Evolutionary conservation across 2,797 vertebrate species (phyloP).

Genomic region (Tarsius wallacei): DNA sequence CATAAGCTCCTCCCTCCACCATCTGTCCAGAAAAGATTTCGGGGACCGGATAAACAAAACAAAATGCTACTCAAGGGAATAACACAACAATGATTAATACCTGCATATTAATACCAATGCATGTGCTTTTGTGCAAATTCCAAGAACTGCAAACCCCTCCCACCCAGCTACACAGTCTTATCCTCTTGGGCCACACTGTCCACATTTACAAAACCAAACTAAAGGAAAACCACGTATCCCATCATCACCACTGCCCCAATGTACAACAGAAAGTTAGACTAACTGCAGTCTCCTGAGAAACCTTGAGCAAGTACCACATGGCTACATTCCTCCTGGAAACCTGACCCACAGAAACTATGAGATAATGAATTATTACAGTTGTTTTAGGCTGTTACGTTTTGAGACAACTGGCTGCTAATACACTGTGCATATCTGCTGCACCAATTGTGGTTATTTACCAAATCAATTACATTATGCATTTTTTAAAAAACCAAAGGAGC

Average conservation of each 20-base stretch:
- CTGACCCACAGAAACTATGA: not conserved
- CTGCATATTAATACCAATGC: not conserved
- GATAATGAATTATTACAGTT: not conserved
- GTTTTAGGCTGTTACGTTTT: not conserved
- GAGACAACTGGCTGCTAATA: not conserved
- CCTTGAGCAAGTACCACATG: not conserved
- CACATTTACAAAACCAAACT: slow-evolving; percentile 63
- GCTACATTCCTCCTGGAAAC: not conserved
- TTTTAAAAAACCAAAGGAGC: not conserved
- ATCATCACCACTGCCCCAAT: not conserved
- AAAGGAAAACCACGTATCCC: slow-evolving; percentile 62
- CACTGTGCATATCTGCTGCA: not conserved
- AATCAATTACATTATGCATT: not conserved
- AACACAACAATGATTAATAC: not conserved
- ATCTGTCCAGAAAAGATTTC: not conserved
- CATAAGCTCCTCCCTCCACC: not conserved
- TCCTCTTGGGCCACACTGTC: not conserved
- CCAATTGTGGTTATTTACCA: not conserved
- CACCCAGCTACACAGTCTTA: slow-evolving; percentile 6
- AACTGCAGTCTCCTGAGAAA: not conserved
- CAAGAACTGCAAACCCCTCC: not conserved
- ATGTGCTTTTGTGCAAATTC: slow-evolving; percentile 17
- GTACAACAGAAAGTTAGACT: not conserved
- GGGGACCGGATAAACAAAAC: not conserved
- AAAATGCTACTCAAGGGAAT: not conserved